Evolutionary conservation across 1,140 invertebrate genomes (phyloP).

Genomic region (Apis dorsata): DNA sequence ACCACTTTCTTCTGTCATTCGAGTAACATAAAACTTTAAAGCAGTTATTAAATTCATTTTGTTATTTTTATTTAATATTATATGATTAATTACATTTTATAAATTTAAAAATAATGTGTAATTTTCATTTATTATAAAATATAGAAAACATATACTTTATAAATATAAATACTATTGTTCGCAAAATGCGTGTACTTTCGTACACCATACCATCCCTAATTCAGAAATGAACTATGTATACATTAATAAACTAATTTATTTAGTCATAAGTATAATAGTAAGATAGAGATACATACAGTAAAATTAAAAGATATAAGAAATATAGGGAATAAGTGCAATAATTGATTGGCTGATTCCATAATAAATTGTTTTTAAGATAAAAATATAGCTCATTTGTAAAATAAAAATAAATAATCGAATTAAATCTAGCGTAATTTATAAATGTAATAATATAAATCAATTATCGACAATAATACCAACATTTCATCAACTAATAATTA

Average conservation of each 20-base stretch:
- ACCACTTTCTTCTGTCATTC: slow-evolving; percentile 99
- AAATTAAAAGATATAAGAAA: not conserved
- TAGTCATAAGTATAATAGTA: not conserved
- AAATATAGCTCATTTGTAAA: too few relatives aligned
- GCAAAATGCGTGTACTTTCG: not conserved
- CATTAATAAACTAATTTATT: too few relatives aligned
- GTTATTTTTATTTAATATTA: not conserved
- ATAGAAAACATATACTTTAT: not conserved
- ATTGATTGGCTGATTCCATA: too few relatives aligned
- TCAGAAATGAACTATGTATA: not conserved
- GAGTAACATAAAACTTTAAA: slow-evolving; percentile 96
- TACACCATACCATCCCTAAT: not conserved
- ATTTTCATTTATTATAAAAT: not conserved
- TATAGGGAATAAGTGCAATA: not conserved
- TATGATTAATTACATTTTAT: slow-evolving; percentile 4
- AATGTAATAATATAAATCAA: too few relatives aligned
- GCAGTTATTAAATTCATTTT: slow-evolving; percentile 95
- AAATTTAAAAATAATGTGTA: not conserved
- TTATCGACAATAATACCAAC: too few relatives aligned
- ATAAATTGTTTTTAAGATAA: too few relatives aligned
- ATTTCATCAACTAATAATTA: too few relatives aligned
- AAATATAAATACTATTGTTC: not conserved
- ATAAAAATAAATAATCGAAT: too few relatives aligned
- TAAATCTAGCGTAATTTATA: too few relatives aligned
- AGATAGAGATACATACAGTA: not conserved